Percentiles rank a stretch among this genome's conserved stretches.
Conservation (phyloP, 2,797 vertebrate genomes). For the Cryptoblepharus egeriae region DNA sequence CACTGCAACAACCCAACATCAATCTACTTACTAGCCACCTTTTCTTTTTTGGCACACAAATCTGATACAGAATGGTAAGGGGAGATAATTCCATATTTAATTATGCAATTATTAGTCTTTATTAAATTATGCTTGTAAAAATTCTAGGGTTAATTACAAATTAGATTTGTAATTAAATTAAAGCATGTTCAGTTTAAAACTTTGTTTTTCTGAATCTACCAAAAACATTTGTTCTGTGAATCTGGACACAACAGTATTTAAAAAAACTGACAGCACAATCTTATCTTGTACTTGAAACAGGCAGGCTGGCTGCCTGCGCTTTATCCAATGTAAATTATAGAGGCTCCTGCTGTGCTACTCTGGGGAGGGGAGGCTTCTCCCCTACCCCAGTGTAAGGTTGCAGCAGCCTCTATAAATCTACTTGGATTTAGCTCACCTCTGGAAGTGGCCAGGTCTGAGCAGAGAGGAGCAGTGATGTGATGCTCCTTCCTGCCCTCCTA, state of each 20-base stretch:
- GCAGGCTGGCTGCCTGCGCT: too few species aligned
- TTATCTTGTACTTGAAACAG: too few species aligned
- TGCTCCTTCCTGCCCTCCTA: too few species aligned
- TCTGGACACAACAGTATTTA: slow-evolving; percentile 5
- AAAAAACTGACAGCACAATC: too few species aligned
- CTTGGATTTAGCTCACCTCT: too few species aligned
- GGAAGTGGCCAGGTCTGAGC: too few species aligned
- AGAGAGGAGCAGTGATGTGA: too few species aligned
- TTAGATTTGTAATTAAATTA: slow-evolving; percentile 40
- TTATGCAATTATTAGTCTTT: slow-evolving; percentile 68
- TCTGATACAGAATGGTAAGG: slow-evolving; percentile 78
- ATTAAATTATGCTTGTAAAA: slow-evolving; percentile 51
- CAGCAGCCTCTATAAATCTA: too few species aligned
- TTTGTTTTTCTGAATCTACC: slow-evolving; percentile 27
- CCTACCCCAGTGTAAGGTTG: too few species aligned
- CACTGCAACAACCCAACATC: slow-evolving; percentile 77
- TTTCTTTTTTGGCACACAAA: slow-evolving; percentile 87
- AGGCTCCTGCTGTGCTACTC: too few species aligned
- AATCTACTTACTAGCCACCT: slow-evolving; percentile 85
- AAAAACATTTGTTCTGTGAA: slow-evolving; percentile 24
- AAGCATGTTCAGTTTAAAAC: slow-evolving; percentile 44
- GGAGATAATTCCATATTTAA: slow-evolving; percentile 74
- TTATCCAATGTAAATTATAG: too few species aligned
- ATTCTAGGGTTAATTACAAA: slow-evolving; percentile 25
- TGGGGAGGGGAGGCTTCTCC: too few species aligned